Conservation (phyloP, 2,113 vertebrate species). For the Lampris megalopsis region DNA sequence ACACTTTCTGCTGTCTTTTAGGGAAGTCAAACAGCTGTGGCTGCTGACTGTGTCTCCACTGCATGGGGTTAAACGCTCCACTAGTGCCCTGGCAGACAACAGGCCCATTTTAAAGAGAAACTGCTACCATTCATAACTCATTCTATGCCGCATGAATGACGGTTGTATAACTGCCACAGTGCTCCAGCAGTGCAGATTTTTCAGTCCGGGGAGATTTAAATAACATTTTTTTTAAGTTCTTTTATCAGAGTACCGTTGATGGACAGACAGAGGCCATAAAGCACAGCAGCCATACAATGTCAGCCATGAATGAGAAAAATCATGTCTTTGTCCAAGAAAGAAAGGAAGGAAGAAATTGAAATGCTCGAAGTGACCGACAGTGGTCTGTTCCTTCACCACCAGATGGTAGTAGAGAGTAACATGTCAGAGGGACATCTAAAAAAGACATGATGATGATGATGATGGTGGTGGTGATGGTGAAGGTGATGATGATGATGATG, state of each 20-base stretch:
- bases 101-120: slow-evolving; percentile 52
- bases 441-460: slow-evolving; percentile 61
- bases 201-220: slow-evolving; percentile 53
- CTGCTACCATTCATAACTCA: slow-evolving; percentile 57
- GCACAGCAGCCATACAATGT: slow-evolving; percentile 69
- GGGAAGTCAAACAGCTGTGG: slow-evolving; percentile 71
- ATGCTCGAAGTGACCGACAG: slow-evolving; percentile 15
- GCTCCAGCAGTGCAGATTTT: slow-evolving; percentile 48
- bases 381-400: slow-evolving; percentile 59
- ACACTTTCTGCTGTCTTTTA: slow-evolving; percentile 68
- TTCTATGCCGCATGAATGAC: slow-evolving; percentile 54
- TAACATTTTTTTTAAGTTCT: slow-evolving; percentile 56
- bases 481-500: slow-evolving; percentile 50
- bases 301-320: slow-evolving; percentile 73
- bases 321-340: slow-evolving; percentile 57
- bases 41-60: slow-evolving; percentile 49
- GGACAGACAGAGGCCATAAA: slow-evolving; percentile 11
- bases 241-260: slow-evolving; percentile 67
- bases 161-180: slow-evolving; percentile 50
- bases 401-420: slow-evolving; percentile 75
- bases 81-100: slow-evolving; percentile 38
- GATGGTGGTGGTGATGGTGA: too few species aligned
- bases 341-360: slow-evolving; percentile 12
- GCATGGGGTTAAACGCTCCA: slow-evolving; percentile 47
- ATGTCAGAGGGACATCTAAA: slow-evolving; percentile 45